Evolutionary conservation across 2,113 vertebrate species (phyloP).

Genomic region (Cephalopholis sonnerati): DNA sequence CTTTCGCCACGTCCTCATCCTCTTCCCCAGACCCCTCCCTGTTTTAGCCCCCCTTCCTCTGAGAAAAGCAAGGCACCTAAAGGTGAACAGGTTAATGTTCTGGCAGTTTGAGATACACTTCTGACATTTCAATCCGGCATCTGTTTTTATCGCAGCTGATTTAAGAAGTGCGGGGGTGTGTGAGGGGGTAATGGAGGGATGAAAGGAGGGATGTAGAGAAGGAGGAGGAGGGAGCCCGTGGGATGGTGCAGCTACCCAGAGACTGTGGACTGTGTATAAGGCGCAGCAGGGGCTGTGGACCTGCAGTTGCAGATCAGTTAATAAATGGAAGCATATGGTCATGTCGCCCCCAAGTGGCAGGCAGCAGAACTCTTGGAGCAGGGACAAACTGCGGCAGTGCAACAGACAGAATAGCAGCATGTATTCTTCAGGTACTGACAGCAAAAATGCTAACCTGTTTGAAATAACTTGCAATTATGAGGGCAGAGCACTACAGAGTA

Average conservation of each 20-base stretch:
- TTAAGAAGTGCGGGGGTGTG: slow-evolving; percentile 70
- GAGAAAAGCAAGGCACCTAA: slow-evolving; percentile 70
- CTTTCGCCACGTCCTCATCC: slow-evolving; percentile 12
- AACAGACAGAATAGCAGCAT: slow-evolving; percentile 41
- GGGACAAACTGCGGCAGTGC: slow-evolving; percentile 65
- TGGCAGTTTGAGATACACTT: slow-evolving; percentile 87
- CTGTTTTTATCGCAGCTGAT: slow-evolving; percentile 86
- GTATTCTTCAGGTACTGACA: slow-evolving; percentile 27
- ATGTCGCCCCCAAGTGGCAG: slow-evolving; percentile 84
- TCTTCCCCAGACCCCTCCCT: slow-evolving; percentile 6
- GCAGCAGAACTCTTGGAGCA: slow-evolving; percentile 44
- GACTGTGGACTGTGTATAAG: slow-evolving; percentile 49
- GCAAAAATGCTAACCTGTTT: slow-evolving; percentile 6
- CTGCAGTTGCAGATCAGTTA: slow-evolving; percentile 49
- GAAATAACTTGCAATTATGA: slow-evolving; percentile 8
- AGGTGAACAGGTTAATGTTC: slow-evolving; percentile 86
- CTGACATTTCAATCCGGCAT: slow-evolving; percentile 87
- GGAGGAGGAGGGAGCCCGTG: slow-evolving; percentile 43
- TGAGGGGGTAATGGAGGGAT: slow-evolving; percentile 51
- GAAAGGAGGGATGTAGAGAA: slow-evolving; percentile 42
- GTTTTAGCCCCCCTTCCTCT: not conserved
- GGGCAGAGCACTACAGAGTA: not conserved
- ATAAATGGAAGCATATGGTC: slow-evolving; percentile 56
- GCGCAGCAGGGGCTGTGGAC: slow-evolving; percentile 49
- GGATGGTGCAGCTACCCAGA: slow-evolving; percentile 49